Percentiles rank a stretch among this genome's conserved stretches.
phyloP scores from a whole-genome alignment of 2,888 invertebrate species.

The Apotomis betuletana region DNA sequence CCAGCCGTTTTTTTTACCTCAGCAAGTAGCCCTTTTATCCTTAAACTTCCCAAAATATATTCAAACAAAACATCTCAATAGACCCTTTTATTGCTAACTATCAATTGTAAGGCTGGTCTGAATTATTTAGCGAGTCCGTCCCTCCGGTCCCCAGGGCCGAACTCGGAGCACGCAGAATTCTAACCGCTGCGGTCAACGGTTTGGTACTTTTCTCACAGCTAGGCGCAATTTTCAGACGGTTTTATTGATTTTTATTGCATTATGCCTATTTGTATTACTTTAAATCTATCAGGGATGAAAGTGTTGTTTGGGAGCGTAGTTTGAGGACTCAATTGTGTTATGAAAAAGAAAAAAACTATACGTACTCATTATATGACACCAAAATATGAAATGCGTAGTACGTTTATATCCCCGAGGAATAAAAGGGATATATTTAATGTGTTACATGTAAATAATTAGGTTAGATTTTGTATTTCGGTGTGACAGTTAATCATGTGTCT shows the following conservation, averaged over 20 bases:
- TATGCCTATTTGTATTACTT: neutral
- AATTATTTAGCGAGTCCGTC: conserved; percentile 42
- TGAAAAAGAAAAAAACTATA: too few species aligned
- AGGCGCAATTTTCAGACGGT: conserved; percentile 31
- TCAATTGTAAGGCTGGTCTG: conserved; percentile 39
- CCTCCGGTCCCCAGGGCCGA: conserved; percentile 32
- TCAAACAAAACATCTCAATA: conserved; percentile 40
- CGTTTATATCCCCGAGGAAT: too few species aligned
- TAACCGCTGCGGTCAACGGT: conserved; percentile 36
- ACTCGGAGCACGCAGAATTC: conserved; percentile 24
- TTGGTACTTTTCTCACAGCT: conserved; percentile 35
- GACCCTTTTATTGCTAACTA: conserved; percentile 41
- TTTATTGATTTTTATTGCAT: conserved; percentile 36
- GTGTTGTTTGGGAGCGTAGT: too few species aligned
- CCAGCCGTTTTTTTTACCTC: neutral
- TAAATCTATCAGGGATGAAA: neutral
- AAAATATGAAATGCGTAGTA: too few species aligned
- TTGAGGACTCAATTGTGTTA: too few species aligned
- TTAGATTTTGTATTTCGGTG: too few species aligned
- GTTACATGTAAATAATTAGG: too few species aligned
- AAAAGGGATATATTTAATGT: too few species aligned
- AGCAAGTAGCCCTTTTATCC: conserved; percentile 3
- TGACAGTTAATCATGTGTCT: too few species aligned
- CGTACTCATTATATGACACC: too few species aligned
- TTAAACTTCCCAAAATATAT: conserved; percentile 25